Base-by-base conservation (phyloP, 2,888 invertebrate genomes). In the Noctua pronuba region DNA sequence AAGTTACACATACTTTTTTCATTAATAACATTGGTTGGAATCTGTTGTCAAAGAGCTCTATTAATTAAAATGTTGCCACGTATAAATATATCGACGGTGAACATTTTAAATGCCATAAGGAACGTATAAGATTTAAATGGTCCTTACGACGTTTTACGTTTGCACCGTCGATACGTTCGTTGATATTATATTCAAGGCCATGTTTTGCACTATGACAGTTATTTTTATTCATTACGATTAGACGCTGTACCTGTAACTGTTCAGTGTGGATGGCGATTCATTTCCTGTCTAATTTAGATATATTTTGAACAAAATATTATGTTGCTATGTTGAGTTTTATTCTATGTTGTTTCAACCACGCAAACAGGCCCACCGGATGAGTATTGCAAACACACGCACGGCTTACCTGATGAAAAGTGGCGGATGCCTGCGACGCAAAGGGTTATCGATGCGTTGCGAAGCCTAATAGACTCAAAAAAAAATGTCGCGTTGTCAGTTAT, bases 11-110 rank as follows among this genome's bases (percentile, higher is more conserved):
- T 58, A 78, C 77, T 75, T 82, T 78, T 84, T 86, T 85, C 68
- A 87, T 87, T 85, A 76, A 73, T 80, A 75, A 79, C 28, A 76
- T 75, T 79, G 76, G 77, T 79, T 73, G 58, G 62, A 65, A 69
- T 77, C 75, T 73, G 70, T 38, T 62, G n/a, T 31, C 73, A 66
- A n/a, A 64, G 60, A 13, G n/a, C 65, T n/a, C 52, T 73, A 80
- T 72, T 77, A 80, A 85, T 82, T 79, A 76, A 78, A 82, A 71
- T 49, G 28, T 76, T 76, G 38, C 41, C 13, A 46, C 16, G 31
- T 73, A 41, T 49, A 21, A 28, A 55, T 41, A 31, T 73, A 41
- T 18, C 18, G n/a, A n/a, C 8, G n/a, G 41, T 28, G 8, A 41
- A 62, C 11, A 21, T 62, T 65, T 65, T n/a, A 65, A 18, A 41